These are phyloP conservation scores for Conus ventricosus DNA, from an alignment of 1,140 invertebrate species.

Conservation along the genomic window DNA sequence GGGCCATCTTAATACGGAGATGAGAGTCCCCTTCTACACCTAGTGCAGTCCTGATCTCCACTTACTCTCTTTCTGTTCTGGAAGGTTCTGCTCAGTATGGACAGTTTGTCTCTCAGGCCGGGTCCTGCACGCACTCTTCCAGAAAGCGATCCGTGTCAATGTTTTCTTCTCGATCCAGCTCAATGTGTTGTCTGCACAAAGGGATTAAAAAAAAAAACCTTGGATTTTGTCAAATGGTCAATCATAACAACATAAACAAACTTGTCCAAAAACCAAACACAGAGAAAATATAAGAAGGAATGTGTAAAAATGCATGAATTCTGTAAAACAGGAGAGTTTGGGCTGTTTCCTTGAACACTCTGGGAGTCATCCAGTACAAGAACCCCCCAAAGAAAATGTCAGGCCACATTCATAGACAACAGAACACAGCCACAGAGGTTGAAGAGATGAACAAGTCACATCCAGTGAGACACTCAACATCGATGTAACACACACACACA, in stretches of 20 bases:
- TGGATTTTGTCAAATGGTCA: not conserved
- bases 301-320: not conserved
- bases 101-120: conserved; percentile 72
- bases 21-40: too few relatives aligned
- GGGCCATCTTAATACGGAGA: too few relatives aligned
- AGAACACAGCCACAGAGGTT: too few relatives aligned
- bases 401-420: too few relatives aligned
- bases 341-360: too few relatives aligned
- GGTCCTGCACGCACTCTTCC: conserved; percentile 71
- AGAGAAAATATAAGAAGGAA: not conserved
- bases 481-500: too few relatives aligned
- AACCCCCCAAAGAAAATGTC: too few relatives aligned
- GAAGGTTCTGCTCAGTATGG: conserved; percentile 72
- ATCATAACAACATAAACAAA: not conserved
- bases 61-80: conserved; percentile 71
- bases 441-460: too few relatives aligned
- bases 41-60: not conserved
- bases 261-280: not conserved
- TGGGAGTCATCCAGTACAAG: too few relatives aligned
- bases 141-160: conserved; percentile 70
- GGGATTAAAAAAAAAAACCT: not conserved
- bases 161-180: conserved; percentile 59
- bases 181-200: conserved; percentile 49
- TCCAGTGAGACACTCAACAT: too few relatives aligned
- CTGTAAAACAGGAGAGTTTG: not conserved